Percentiles rank a stretch among this genome's conserved stretches.
These are phyloP conservation scores for Euthynnus affinis DNA, from an alignment of 2,797 vertebrate species.

Conservation along the genomic window DNA sequence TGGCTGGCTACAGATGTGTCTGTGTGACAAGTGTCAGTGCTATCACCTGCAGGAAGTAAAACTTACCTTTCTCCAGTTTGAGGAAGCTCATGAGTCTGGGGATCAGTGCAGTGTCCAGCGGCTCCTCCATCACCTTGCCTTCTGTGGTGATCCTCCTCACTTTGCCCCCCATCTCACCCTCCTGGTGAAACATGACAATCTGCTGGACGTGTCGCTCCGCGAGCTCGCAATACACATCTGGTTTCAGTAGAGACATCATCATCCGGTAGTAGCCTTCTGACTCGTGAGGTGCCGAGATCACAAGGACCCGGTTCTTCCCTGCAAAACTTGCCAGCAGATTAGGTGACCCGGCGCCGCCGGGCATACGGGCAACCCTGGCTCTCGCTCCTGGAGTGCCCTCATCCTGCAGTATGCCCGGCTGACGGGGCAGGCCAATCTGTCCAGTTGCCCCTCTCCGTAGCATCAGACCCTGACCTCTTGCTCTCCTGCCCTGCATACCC, in stretches of 20 bases:
- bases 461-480: constrained; percentile 35
- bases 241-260: constrained; percentile 97
- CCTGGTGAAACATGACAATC: constrained; percentile 94
- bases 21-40: no score
- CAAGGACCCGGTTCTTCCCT: constrained; percentile 94
- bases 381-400: constrained; percentile 85
- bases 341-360: constrained; percentile 89
- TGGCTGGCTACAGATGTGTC: no score
- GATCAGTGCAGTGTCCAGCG: constrained; percentile 91
- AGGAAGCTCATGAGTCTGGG: constrained; percentile 95
- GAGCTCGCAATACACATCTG: constrained; percentile 96
- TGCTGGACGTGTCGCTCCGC: constrained; percentile 96
- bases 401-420: constrained; percentile 83
- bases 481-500: constrained; percentile 36
- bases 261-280: constrained; percentile 97
- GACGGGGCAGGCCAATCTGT: constrained; percentile 58
- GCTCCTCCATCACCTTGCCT: constrained; percentile 94
- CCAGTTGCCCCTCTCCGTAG: constrained; percentile 64
- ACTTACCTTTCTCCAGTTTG: constrained; percentile 93
- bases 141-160: constrained; percentile 93
- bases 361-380: constrained; percentile 86
- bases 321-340: constrained; percentile 95
- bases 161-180: constrained; percentile 93
- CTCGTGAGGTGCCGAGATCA: constrained; percentile 95
- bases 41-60: neutral